phyloP scores from a whole-genome alignment of 2,797 vertebrate species.

The Notolepis coatsorum region DNA sequence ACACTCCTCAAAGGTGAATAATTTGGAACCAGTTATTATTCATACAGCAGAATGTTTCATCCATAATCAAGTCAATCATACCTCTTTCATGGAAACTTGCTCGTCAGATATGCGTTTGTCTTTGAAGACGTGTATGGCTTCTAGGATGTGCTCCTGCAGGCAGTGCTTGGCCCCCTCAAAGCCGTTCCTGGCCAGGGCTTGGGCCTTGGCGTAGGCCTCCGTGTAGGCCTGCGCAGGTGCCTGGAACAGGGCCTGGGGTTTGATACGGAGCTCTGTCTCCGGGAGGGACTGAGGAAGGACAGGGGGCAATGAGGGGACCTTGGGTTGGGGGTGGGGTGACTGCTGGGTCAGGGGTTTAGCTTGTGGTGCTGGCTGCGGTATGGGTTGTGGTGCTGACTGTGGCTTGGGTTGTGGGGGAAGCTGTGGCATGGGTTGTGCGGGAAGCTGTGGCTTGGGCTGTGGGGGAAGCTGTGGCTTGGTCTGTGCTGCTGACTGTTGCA shows the following conservation, averaged over 20 bases:
- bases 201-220: constrained; percentile 77
- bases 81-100: constrained; percentile 84
- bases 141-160: constrained; percentile 86
- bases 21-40: no score
- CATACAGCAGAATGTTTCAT: neutral
- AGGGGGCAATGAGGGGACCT: constrained; percentile 31
- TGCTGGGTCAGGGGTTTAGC: constrained; percentile 25
- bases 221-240: constrained; percentile 76
- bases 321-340: constrained; percentile 31
- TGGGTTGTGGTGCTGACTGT: neutral
- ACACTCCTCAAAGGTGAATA: no score
- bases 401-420: neutral
- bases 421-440: neutral
- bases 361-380: constrained; percentile 27
- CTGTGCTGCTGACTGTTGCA: constrained; percentile 17
- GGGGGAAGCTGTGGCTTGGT: constrained; percentile 22
- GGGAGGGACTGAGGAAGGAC: constrained; percentile 41
- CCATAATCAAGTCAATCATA: constrained; percentile 60
- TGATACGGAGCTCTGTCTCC: constrained; percentile 60
- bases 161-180: constrained; percentile 90
- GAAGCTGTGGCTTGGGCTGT: neutral
- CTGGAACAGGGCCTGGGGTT: constrained; percentile 67
- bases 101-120: constrained; percentile 74
- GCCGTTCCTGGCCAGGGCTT: constrained; percentile 79
- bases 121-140: constrained; percentile 82